Evolutionary conservation across 1,140 invertebrate genomes (phyloP).

Genomic region (Cecropterus lyciades): DNA sequence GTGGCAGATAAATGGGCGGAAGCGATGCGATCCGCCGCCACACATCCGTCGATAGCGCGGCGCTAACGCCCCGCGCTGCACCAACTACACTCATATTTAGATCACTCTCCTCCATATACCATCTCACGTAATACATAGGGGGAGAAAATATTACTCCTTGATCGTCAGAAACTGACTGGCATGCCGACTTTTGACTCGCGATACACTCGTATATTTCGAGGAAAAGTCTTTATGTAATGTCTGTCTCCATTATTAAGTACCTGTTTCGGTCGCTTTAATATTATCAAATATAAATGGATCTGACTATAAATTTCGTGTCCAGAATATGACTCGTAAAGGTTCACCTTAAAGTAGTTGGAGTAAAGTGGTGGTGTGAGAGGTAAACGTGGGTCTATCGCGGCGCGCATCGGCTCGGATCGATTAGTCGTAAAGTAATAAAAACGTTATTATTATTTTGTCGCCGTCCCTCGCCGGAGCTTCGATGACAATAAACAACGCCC

Average conservation of each 20-base stretch:
- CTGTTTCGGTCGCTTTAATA: no score
- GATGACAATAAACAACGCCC: slow-evolving; percentile 41
- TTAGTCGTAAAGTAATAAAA: slow-evolving; percentile 37
- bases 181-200: no score
- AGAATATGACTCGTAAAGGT: no score
- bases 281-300: no score
- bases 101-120: not conserved
- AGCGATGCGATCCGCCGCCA: slow-evolving; percentile 49
- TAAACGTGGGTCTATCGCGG: not conserved
- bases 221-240: no score
- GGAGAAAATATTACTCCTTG: no score
- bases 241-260: no score
- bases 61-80: not conserved
- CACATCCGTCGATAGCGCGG: slow-evolving; percentile 53
- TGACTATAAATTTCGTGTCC: no score
- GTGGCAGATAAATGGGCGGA: slow-evolving; percentile 66
- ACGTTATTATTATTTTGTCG: slow-evolving; percentile 41
- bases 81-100: not conserved
- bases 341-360: no score
- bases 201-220: no score
- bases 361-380: not conserved
- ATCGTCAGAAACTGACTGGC: no score
- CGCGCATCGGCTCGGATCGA: slow-evolving; percentile 17
- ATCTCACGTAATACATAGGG: no score
- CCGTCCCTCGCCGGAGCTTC: slow-evolving; percentile 28